Conservation (phyloP, 2,113 vertebrate genomes). For the Vulpes lagopus region DNA sequence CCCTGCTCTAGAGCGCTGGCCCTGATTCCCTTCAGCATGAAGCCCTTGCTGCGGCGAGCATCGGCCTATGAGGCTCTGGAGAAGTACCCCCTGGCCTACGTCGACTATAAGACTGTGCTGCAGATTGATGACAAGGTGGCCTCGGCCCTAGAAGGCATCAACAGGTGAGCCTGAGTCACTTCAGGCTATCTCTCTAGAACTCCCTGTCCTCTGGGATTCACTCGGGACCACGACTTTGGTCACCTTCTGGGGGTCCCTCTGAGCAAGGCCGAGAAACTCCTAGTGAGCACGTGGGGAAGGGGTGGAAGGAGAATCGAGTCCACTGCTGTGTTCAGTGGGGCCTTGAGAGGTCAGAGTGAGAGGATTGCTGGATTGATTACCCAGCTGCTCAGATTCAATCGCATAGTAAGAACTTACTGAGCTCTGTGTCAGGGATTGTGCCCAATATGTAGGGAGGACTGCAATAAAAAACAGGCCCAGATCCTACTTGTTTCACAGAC, state of each 20-base stretch:
- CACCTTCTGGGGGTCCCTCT: neutral
- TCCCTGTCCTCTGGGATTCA: neutral
- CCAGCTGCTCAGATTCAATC: neutral
- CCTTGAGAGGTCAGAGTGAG: neutral
- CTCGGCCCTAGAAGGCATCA: slow-evolving; percentile 93
- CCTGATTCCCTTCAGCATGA: slow-evolving; percentile 92
- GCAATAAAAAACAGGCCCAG: neutral
- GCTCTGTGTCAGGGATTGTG: neutral
- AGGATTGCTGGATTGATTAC: neutral
- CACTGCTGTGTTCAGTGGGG: neutral
- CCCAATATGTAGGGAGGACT: neutral
- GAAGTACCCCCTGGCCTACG: slow-evolving; percentile 92
- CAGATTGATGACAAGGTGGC: slow-evolving; percentile 91
- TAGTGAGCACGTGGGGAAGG: neutral
- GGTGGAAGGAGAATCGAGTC: neutral
- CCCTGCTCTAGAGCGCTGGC: slow-evolving; percentile 85
- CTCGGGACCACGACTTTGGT: neutral
- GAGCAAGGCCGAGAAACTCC: neutral
- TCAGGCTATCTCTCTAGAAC: neutral
- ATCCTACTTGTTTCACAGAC: neutral
- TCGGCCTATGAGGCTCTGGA: slow-evolving; percentile 94
- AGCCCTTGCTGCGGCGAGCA: slow-evolving; percentile 93
- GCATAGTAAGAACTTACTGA: neutral
- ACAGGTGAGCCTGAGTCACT: slow-evolving; percentile 87
- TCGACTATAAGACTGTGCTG: slow-evolving; percentile 95